These are phyloP conservation scores for Siniperca knerii DNA, from an alignment of 2,113 vertebrate species.

Conservation along the genomic window DNA sequence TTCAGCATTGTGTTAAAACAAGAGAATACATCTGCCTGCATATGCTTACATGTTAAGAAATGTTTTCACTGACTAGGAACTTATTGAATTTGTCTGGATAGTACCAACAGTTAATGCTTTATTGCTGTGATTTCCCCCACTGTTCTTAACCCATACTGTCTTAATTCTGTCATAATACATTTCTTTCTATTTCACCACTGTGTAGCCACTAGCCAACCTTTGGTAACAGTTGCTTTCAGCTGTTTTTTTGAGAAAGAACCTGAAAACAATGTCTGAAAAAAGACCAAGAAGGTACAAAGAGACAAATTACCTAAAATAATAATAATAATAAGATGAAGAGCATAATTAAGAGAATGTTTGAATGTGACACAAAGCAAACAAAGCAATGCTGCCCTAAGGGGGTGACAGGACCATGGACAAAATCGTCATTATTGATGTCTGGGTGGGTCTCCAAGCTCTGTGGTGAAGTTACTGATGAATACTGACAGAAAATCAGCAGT, in stretches of 20 bases:
- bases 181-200: neutral
- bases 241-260: neutral
- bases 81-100: neutral
- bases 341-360: neutral
- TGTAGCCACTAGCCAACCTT: neutral
- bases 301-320: neutral
- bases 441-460: slow-evolving; percentile 39
- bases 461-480: slow-evolving; percentile 39
- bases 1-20: neutral
- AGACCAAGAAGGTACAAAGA: neutral
- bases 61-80: neutral
- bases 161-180: neutral
- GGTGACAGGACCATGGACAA: neutral
- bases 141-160: neutral
- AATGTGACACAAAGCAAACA: neutral
- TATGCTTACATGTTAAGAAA: neutral
- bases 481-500: neutral
- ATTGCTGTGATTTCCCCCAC: neutral
- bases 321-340: neutral
- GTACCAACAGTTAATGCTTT: neutral
- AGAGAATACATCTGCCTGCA: neutral
- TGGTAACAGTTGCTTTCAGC: neutral
- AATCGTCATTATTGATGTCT: neutral
- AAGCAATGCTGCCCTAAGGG: neutral
- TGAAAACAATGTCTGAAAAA: neutral